These are phyloP conservation scores for Sula dactylatra DNA, from an alignment of 2,113 vertebrate species.

Conservation along the genomic window DNA sequence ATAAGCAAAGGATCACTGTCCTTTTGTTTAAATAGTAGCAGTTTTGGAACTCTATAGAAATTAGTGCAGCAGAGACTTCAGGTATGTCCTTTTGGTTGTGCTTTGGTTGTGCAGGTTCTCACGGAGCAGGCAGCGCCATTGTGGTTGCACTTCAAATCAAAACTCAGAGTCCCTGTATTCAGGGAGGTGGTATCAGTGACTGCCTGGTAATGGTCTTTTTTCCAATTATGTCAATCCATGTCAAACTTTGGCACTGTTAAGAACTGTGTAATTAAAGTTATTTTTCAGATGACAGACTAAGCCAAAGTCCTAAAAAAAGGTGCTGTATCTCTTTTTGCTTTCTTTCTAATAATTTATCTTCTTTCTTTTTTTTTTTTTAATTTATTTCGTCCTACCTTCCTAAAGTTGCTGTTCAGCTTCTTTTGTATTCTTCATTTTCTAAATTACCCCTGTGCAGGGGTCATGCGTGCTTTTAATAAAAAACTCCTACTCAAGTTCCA, in stretches of 20 bases:
- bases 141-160: background rate
- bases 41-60: background rate
- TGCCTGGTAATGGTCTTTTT: background rate
- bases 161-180: fast-evolving
- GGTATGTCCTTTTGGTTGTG: fast-evolving
- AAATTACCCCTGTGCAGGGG: background rate
- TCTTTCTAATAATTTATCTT: background rate
- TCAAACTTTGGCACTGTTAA: background rate
- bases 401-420: background rate
- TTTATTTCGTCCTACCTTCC: background rate
- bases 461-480: background rate
- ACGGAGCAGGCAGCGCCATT: background rate
- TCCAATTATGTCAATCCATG: background rate
- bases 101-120: background rate
- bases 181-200: background rate
- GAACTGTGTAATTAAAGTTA: background rate
- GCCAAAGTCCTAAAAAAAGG: background rate
- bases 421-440: background rate
- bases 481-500: background rate
- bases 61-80: background rate
- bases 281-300: background rate
- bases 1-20: background rate
- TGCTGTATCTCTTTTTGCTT: background rate
- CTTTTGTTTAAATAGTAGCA: background rate
- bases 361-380: too few species aligned